These are phyloP conservation scores for Ctenopoma multispine DNA, from an alignment of 2,797 vertebrate species.

Conservation along the genomic window DNA sequence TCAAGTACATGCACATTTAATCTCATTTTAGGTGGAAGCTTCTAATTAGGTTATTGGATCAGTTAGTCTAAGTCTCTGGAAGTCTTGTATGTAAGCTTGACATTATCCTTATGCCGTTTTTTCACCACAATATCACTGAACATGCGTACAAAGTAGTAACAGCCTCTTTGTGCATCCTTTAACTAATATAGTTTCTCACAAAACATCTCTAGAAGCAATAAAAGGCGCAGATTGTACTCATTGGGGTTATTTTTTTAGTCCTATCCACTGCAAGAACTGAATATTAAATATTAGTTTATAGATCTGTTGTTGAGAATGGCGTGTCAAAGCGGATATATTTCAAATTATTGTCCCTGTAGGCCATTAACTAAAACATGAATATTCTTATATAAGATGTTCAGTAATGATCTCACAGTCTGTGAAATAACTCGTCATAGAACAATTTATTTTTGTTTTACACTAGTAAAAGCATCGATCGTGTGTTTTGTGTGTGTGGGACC, in stretches of 20 bases:
- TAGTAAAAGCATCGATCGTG: neutral
- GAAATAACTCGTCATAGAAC: neutral
- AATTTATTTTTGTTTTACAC: neutral
- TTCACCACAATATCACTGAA: slow-evolving; percentile 8
- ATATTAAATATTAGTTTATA: neutral
- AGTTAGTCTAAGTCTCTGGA: slow-evolving; percentile 4
- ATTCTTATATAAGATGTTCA: neutral
- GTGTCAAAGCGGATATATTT: neutral
- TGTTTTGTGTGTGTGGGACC: neutral
- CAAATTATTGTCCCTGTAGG: neutral
- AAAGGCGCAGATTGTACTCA: too few relatives aligned
- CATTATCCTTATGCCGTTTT: slow-evolving; percentile 5
- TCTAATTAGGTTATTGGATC: slow-evolving; percentile 46
- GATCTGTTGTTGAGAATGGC: neutral
- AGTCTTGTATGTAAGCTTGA: neutral
- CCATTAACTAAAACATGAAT: neutral
- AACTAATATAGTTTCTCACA: neutral
- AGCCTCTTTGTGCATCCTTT: neutral
- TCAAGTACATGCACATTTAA: slow-evolving; percentile 39
- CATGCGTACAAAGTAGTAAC: too few relatives aligned
- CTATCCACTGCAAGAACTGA: neutral
- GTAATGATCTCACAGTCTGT: neutral
- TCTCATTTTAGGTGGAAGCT: slow-evolving; percentile 25
- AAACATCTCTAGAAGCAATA: neutral
- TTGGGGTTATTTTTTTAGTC: too few relatives aligned